Base-by-base conservation (phyloP, 2,797 vertebrate genomes). In the Enteromius trimaculatus region DNA sequence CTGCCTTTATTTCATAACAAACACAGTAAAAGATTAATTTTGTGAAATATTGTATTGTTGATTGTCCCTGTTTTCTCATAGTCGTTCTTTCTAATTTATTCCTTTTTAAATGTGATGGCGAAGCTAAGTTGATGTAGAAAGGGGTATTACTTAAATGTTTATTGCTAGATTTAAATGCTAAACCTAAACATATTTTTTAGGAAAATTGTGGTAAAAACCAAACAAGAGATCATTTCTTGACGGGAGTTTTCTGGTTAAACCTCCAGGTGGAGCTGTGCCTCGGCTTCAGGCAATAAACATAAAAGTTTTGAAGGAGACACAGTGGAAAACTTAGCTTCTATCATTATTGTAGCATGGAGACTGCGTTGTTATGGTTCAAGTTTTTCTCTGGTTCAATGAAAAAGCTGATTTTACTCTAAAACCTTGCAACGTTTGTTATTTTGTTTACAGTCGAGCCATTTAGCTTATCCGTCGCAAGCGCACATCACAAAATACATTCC, bases 191-290 rank as follows among this genome's bases (percentile, higher is more conserved):
- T 8, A 26, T 13, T 34, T 5, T 21, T 79, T 39, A 53, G 2
- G 9, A 47, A 17, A 21, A 65, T 65, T 65, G 4, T 2, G 14
- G 17, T 64, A 17, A 64, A 62, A 64, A 17, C 42, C 34, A 17
- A 78, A 3, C 16, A n/a, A 47, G 42, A 65, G 26, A 64, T 34
- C 11, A 26, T 58, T n/a, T 76, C 5, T 14, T 0, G 26, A 75
- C 29, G 31, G 10, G 29, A 29, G 21, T 68, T 53, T 23, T 23
- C n/a, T 70, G 9, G 31, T 39, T 42, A 53, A 69, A 39, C 64
- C 49, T 69, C 47, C 34, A 69, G 78, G 34, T 80, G 65, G 78
- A 39, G 65, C 78, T 70, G 29, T 53, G 14, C 31, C 10, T 26
- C 19, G 29, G 58, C 10, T 58, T 39, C 37, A 39, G 37, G 9